Evolutionary conservation across 2,113 vertebrate species (phyloP), one percentile per base, ranked within the genome.

Genomic region (Neogale vison): DNA sequence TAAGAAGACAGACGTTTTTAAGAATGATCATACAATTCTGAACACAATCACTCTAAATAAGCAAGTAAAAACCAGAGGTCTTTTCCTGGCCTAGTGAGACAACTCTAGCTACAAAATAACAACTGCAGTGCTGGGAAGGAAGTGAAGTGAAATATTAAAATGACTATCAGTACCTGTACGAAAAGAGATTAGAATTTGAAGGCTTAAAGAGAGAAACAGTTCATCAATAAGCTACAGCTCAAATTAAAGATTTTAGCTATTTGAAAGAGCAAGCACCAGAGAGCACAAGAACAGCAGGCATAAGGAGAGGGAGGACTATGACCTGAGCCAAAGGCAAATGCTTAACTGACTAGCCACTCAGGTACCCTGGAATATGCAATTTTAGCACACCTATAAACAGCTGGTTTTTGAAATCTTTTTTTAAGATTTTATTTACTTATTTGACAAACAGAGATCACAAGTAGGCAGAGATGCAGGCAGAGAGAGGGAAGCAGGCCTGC

Each of bases 1-100:
- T 99, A 97, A 76, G 42, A 72, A 97, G 92, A 85, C 4, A 98
- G 67, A 77, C 31, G 79, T 95, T 77, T 92, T 98, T 23, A 97
- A 95, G 79, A 74, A 93, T 76, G 36, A 57, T 77, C 61, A 92
- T 63, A 67, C 4, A 92, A 18, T 89, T 95, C 71, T 86, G 47
- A 69, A 84, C 39, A 90, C 61, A 95, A 42, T 24, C 59, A 42
- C 23, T 79, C 36, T 72, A 93, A 93, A 39, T 21, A 65, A 91
- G 39, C 52, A 83, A 86, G 7, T 81, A 26, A 95, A 92, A 85
- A 92, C 26, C 84, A 42, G 84, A 84, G 34, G 55, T 52, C 69
- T 59, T 26, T 63, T 63, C 52, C 36, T 39, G 59, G 69, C 80
- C 74, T 90, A 55, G 7, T 90, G 39, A 95, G 77, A 90, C 52